Conservation (phyloP, 92 coral and sea anemone species). For the Actinernus sp. region DNA sequence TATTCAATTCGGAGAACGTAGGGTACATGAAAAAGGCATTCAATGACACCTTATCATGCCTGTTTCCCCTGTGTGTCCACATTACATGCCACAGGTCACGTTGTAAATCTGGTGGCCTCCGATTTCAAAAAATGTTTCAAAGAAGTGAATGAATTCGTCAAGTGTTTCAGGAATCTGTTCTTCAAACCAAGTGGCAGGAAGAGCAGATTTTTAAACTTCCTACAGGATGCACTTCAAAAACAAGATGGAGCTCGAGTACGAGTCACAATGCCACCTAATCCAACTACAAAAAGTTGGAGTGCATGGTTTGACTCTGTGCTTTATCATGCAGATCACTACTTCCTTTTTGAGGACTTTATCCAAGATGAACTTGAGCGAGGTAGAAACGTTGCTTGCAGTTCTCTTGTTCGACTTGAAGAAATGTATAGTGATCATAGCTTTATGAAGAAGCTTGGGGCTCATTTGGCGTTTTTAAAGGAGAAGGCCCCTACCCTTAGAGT, state of each 20-base stretch:
- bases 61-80: constrained; percentile 49
- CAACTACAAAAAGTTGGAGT: constrained; percentile 56
- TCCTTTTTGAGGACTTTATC: constrained; percentile 29
- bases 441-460: constrained; percentile 52
- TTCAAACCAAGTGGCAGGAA: constrained; percentile 62
- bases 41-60: constrained; percentile 43
- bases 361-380: constrained; percentile 16
- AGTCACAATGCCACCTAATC: constrained; percentile 59
- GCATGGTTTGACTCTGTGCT: constrained; percentile 49
- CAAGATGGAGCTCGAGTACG: background rate
- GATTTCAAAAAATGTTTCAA: constrained; percentile 62
- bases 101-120: constrained; percentile 65
- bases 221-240: constrained; percentile 5
- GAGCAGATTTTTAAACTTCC: constrained; percentile 40
- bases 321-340: constrained; percentile 34
- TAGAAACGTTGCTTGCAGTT: constrained; percentile 22
- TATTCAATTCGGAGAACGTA: constrained; percentile 69
- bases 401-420: constrained; percentile 48
- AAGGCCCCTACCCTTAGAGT: constrained; percentile 59
- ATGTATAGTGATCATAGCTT: constrained; percentile 46
- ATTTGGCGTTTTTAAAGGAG: constrained; percentile 38
- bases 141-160: constrained; percentile 53
- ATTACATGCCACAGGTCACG: constrained; percentile 68
- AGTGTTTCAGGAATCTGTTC: constrained; percentile 58
- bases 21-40: constrained; percentile 71